Percentiles rank a stretch among this genome's conserved stretches.
These are phyloP conservation scores for Dolichotis patagonum DNA, from an alignment of 2,113 vertebrate genomes.

Conservation along the genomic window DNA sequence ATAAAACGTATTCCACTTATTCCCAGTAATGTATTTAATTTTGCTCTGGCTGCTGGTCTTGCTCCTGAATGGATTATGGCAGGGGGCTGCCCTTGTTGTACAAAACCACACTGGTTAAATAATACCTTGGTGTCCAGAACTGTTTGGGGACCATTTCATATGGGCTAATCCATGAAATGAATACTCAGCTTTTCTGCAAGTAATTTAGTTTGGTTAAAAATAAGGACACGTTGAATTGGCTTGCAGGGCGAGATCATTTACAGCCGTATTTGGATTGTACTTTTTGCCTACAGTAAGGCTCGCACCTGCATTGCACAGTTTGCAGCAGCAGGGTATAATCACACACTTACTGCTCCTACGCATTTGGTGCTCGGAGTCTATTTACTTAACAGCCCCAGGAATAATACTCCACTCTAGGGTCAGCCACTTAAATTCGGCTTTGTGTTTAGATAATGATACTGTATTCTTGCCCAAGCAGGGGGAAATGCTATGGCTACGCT, in stretches of 20 bases:
- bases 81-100: slow-evolving; percentile 87
- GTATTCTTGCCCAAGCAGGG: slow-evolving; percentile 16
- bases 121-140: slow-evolving; percentile 85
- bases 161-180: slow-evolving; percentile 83
- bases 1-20: slow-evolving; percentile 95
- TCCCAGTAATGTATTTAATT: slow-evolving; percentile 98
- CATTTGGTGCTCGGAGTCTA: slow-evolving; percentile 16
- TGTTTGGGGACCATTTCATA: slow-evolving; percentile 82
- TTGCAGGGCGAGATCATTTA: slow-evolving; percentile 43
- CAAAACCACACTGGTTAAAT: slow-evolving; percentile 87
- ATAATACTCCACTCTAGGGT: slow-evolving; percentile 66
- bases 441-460: slow-evolving; percentile 62
- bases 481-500: slow-evolving; percentile 48
- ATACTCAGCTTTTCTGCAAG: slow-evolving; percentile 82
- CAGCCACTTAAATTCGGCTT: slow-evolving; percentile 64
- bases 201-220: slow-evolving; percentile 74
- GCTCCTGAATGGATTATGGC: slow-evolving; percentile 90
- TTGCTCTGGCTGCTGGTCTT: slow-evolving; percentile 95
- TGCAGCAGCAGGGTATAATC: slow-evolving; percentile 20
- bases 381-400: slow-evolving; percentile 76
- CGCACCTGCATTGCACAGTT: slow-evolving; percentile 42
- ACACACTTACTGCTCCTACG: slow-evolving; percentile 19
- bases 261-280: slow-evolving; percentile 43
- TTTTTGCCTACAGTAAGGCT: slow-evolving; percentile 56
- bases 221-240: slow-evolving; percentile 64